phyloP scores from a whole-genome alignment of 2,113 vertebrate species.

The Thunnus maccoyii region DNA sequence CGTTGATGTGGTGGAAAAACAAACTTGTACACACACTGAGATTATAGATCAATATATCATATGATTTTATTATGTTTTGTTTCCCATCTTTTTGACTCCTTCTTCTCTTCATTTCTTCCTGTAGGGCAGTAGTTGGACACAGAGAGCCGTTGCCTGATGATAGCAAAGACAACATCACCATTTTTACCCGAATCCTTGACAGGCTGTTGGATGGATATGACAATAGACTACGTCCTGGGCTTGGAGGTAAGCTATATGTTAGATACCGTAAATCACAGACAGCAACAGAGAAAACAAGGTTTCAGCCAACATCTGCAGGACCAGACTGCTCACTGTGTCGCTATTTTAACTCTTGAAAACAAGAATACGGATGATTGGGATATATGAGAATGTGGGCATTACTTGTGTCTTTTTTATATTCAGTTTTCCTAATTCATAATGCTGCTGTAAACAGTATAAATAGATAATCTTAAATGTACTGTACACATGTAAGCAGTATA shows the following conservation, averaged over 20 bases:
- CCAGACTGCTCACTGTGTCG: not conserved
- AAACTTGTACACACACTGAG: not conserved
- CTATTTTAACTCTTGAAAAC: conserved; percentile 1
- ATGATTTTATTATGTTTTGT: conserved; percentile 6
- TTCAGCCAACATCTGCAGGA: not conserved
- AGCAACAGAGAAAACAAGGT: not conserved
- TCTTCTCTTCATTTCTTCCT: conserved; percentile 40
- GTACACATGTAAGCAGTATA: not conserved
- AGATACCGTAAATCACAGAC: conserved; percentile 6
- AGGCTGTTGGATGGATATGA: conserved; percentile 97
- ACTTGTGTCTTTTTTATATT: not conserved
- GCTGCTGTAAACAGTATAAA: not conserved
- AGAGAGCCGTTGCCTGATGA: conserved; percentile 89
- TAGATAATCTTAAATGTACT: not conserved
- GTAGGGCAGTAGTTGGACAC: conserved; percentile 85
- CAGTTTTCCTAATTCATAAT: not conserved
- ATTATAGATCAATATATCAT: not conserved
- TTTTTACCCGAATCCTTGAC: conserved; percentile 97
- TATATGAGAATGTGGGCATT: not conserved
- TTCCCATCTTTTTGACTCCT: conserved; percentile 30
- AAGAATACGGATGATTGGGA: not conserved
- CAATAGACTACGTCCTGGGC: conserved; percentile 94
- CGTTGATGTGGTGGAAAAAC: not conserved
- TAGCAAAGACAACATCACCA: conserved; percentile 97
- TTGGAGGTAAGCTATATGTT: conserved; percentile 81